A percentile compares a stretch with the other conserved stretches of the same genome.
phyloP scores from a whole-genome alignment of 1,140 invertebrate species.

The Aplysia californica region DNA sequence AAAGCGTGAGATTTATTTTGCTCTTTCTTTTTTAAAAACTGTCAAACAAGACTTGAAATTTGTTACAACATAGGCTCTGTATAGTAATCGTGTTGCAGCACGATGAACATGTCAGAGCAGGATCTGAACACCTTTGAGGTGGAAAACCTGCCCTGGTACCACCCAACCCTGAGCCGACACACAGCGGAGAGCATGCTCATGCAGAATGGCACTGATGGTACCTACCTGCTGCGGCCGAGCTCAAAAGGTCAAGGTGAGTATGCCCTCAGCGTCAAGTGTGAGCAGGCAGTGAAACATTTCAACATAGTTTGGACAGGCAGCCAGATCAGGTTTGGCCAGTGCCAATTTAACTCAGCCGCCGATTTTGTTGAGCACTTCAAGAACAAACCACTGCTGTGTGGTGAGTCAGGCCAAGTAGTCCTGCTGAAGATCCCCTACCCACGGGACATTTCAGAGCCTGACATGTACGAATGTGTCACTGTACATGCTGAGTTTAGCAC shows the following conservation, averaged over 20 bases:
- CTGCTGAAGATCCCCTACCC: slow-evolving; percentile 50
- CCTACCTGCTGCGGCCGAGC: slow-evolving; percentile 57
- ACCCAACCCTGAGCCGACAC: slow-evolving; percentile 53
- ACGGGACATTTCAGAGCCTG: slow-evolving; percentile 52
- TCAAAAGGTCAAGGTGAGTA: slow-evolving; percentile 53
- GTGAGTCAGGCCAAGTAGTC: slow-evolving; percentile 51
- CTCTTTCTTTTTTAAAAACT: too few species aligned
- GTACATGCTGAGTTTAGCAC: slow-evolving; percentile 58
- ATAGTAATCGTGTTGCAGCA: too few species aligned
- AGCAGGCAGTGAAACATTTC: slow-evolving; percentile 61
- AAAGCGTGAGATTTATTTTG: too few species aligned
- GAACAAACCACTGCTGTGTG: slow-evolving; percentile 59
- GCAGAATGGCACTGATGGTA: slow-evolving; percentile 60
- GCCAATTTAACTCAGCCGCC: slow-evolving; percentile 44
- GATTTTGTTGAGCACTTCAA: slow-evolving; percentile 59
- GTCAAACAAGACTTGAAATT: too few species aligned
- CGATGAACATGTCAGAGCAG: too few species aligned
- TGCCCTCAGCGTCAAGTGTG: slow-evolving; percentile 61
- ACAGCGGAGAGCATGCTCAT: slow-evolving; percentile 61
- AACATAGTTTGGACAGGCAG: slow-evolving; percentile 46
- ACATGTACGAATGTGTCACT: slow-evolving; percentile 56
- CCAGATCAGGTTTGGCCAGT: slow-evolving; percentile 56
- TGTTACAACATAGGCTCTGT: too few species aligned
- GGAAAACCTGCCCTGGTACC: slow-evolving; percentile 48
- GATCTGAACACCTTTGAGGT: slow-evolving; percentile 22